Percentiles rank a stretch among this genome's conserved stretches.
Conservation (phyloP, 2,888 invertebrate species). For the Chrysodeixis includens region DNA sequence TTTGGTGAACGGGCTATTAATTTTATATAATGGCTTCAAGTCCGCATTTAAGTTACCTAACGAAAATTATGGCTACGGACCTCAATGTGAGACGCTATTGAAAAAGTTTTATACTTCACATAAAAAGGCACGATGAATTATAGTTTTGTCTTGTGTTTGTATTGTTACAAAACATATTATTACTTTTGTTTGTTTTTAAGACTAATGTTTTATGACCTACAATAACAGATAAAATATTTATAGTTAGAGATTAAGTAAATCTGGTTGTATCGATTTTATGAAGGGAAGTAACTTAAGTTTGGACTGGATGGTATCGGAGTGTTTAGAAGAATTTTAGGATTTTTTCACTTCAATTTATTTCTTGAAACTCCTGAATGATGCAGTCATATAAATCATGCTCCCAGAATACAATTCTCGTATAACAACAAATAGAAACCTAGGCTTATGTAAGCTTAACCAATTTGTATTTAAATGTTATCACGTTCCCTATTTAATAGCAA, state of each 20-base stretch:
- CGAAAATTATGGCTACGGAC: conserved; percentile 77
- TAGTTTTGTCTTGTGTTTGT: conserved; percentile 62
- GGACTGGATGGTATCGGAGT: too few relatives aligned
- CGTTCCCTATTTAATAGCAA: conserved; percentile 24
- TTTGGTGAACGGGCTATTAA: conserved; percentile 85
- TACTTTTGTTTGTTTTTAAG: conserved; percentile 47
- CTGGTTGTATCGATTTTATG: neutral
- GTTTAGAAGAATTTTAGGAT: too few relatives aligned
- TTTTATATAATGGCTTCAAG: conserved; percentile 83
- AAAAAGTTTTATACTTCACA: conserved; percentile 70
- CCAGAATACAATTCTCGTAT: too few relatives aligned
- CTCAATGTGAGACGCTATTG: conserved; percentile 74
- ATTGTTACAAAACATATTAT: conserved; percentile 57
- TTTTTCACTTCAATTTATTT: too few relatives aligned
- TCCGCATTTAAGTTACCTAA: conserved; percentile 81
- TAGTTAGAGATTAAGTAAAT: neutral
- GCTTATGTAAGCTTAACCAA: conserved; percentile 4
- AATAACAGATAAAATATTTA: conserved; percentile 15
- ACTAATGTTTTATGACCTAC: conserved; percentile 34
- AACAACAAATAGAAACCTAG: conserved; percentile 4
- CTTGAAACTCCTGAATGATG: too few relatives aligned
- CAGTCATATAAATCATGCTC: too few relatives aligned
- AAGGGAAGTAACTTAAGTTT: too few relatives aligned
- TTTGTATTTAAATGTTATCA: conserved; percentile 8
- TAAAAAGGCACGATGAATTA: conserved; percentile 70